phyloP scores from a whole-genome alignment of 2,113 vertebrate species.

The Salminus brasiliensis region DNA sequence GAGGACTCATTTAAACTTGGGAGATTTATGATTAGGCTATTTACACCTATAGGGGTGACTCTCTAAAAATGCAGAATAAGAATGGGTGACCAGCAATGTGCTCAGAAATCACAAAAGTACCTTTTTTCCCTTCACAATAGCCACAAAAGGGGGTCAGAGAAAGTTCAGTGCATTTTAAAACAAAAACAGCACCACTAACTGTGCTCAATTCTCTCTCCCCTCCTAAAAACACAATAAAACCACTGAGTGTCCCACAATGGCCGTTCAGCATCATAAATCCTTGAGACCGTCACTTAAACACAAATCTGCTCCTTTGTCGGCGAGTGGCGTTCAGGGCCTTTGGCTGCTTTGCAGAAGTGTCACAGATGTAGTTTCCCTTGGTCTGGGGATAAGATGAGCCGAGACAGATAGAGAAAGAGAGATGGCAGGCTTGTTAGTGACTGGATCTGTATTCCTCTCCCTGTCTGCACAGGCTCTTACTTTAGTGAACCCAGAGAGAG shows the following conservation, averaged over 20 bases:
- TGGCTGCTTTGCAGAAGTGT: slow-evolving; percentile 20
- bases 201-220: slow-evolving; percentile 3
- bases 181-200: slow-evolving; percentile 2
- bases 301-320: slow-evolving; percentile 36
- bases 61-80: not conserved
- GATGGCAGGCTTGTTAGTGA: slow-evolving; percentile 16
- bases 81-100: not conserved
- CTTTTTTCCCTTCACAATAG: not conserved
- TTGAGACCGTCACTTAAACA: slow-evolving; percentile 13
- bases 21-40: slow-evolving; percentile 9
- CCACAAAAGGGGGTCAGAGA: slow-evolving; percentile 29
- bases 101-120: not conserved
- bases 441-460: slow-evolving; percentile 37
- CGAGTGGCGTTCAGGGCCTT: slow-evolving; percentile 16
- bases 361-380: slow-evolving; percentile 32
- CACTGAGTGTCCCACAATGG: not conserved
- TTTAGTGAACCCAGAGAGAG: slow-evolving; percentile 25
- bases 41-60: not conserved
- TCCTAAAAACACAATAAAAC: slow-evolving; percentile 26
- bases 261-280: slow-evolving; percentile 26
- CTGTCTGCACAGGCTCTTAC: slow-evolving; percentile 15
- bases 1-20: not conserved
- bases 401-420: not conserved
- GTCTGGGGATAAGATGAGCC: slow-evolving; percentile 25
- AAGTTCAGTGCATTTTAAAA: slow-evolving; percentile 42